Base-by-base conservation (phyloP, 2,113 vertebrate species). In the Hippoglossus stenolepis region DNA sequence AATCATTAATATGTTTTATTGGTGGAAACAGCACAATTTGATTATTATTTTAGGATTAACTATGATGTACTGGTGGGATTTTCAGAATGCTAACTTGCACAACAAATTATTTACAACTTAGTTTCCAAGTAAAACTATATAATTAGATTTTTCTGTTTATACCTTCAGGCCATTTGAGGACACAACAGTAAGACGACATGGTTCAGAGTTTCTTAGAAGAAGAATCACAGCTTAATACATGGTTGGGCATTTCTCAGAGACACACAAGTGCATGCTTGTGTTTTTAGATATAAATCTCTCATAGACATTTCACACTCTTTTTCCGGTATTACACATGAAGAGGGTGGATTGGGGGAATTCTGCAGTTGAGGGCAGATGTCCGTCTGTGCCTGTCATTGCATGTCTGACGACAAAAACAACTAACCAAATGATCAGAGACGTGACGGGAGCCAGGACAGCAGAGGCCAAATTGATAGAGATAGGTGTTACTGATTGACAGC, bases 401-500 rank as follows among this genome's bases (percentile, higher is more conserved):
- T 57, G 70, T 70, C 67, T 78, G 59, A 67, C 28, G 64, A 84
- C 78, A 87, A 83, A 70, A 85, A 67, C 47, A 79, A 63, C 56
- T 56, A 40, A 63, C 57, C 53, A 54, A 67, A 13, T 54, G 77
- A 85, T 82, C 69, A 73, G 64, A 74, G 58, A 79, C 35, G n/a
- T 49, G 49, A 83, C 24, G 40, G 58, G 72, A 77, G 64, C 49
- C 31, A 20, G n/a, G 31, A 64, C 59, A 80, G 58, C 71, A 57
- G 63, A 72, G 72, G 64, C 54, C 84, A 82, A 79, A 77, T 79
- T 88, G 77, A 82, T 73, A 66, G 74, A 56, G 62, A 80, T 20
- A 4, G 61, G 62, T 77, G 38, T 51, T 64, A 43, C 59, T 86
- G 84, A 88, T 57, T 85, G 89, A 84, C 80, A 86, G 70, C 60